Base-by-base conservation (phyloP, 1,140 invertebrate species). In the Penaeus indicus region DNA sequence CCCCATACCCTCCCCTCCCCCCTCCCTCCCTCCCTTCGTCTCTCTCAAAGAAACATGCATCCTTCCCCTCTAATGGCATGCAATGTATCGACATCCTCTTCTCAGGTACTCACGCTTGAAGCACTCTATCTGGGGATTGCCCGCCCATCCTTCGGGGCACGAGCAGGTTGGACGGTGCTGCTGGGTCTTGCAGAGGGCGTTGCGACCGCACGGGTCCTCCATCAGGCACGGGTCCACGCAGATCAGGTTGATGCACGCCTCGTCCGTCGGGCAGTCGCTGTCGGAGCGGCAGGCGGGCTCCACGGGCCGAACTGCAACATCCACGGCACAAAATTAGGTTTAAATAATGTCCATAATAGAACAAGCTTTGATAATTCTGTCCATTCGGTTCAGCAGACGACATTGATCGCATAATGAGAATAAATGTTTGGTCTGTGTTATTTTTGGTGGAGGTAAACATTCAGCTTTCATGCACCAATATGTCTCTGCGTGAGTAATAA, bases 101-200 rank as follows among this genome's bases (percentile, higher is more conserved):
- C 54, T 54, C 11, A 54, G 27, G 11, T 89, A 94, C 95, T 95
- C 95, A 97, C 97, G 96, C 94, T 96, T 97, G 92, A 96, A 98
- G 92, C 97, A 98, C 91, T 95, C 94, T 11, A 95, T 92, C 93
- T 97, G 95, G 38, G 97, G 97, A 93, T 98, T 96, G 90, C 97
- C 97, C 81, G 96, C 96, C 93, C 96, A 97, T 69, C 96, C 96
- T 75, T 95, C 94, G 42, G 96, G 96, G 93, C 97, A 98, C 90
- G 94, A 94, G 92, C 97, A 98, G 18, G 95, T 95, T 8, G 97
- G 96, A 91, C 96, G 95, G 92, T 97, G 96, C 90, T 95, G 94
- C 32, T 94, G 93, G 0, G 96, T 95, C 22, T 95, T 93, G 91
- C 97, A 98, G 83, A 96, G 94, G 0, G 97, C 96, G 90, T 96